Conservation (phyloP, 2,888 invertebrate genomes). For the Griposia aprilina region DNA sequence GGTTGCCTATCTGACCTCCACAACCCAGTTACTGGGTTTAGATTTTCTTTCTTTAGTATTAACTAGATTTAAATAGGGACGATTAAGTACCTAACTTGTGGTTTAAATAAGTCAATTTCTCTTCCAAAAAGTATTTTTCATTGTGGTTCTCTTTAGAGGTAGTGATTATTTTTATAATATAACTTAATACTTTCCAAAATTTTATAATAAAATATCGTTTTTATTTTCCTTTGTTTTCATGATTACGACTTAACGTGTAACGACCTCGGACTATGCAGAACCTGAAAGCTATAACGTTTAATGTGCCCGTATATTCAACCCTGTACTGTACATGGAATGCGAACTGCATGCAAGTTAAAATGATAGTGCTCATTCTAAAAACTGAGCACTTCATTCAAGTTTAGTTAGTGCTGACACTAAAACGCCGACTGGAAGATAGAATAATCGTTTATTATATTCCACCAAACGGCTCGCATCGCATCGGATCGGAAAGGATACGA, state of each 20-base stretch:
- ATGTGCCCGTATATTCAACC: constrained; percentile 38
- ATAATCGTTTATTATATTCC: constrained; percentile 15
- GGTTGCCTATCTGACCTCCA: background rate
- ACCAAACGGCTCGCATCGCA: too few relatives aligned
- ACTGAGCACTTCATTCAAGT: constrained; percentile 46
- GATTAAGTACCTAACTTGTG: background rate
- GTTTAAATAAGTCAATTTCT: background rate
- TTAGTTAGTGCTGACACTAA: constrained; percentile 51
- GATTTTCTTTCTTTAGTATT: background rate
- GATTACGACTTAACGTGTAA: constrained; percentile 30
- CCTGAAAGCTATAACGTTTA: constrained; percentile 47
- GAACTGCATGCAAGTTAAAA: constrained; percentile 37
- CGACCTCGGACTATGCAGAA: constrained; percentile 30
- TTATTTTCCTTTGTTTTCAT: constrained; percentile 44
- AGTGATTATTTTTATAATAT: background rate
- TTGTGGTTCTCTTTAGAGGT: background rate
- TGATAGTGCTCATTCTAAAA: constrained; percentile 49
- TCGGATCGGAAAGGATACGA: too few relatives aligned
- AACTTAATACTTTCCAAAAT: background rate
- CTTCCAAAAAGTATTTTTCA: background rate
- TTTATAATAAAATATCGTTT: constrained; percentile 45
- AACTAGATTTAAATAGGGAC: background rate
- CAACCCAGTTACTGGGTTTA: background rate
- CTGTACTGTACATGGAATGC: constrained; percentile 40
- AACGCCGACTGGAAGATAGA: constrained; percentile 4